Evolutionary conservation across 2,113 vertebrate genomes (phyloP).

Genomic region (Podarcis cretensis): DNA sequence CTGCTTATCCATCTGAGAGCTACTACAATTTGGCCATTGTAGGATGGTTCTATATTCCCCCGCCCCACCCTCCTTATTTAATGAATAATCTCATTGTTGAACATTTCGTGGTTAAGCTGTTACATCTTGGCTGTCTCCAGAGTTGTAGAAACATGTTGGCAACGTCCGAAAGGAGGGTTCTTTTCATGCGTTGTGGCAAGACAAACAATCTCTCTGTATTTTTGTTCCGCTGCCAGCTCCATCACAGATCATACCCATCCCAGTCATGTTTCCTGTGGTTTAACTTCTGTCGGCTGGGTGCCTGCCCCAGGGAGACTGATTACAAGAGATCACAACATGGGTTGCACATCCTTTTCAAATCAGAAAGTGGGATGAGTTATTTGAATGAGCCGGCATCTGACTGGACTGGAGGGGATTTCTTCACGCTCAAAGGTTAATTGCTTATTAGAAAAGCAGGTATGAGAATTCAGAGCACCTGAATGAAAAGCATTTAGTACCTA

Average conservation of each 20-base stretch:
- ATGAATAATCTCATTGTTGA: slow-evolving; percentile 67
- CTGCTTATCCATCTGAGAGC: slow-evolving; percentile 42
- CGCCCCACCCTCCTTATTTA: slow-evolving; percentile 14
- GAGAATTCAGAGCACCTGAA: slow-evolving; percentile 38
- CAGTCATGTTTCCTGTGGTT: slow-evolving; percentile 8
- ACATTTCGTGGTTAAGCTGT: slow-evolving; percentile 47
- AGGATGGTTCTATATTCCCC: slow-evolving; percentile 25
- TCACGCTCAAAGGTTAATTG: neutral
- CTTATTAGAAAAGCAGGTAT: neutral
- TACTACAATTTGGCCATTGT: slow-evolving; percentile 26
- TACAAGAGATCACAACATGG: slow-evolving; percentile 20
- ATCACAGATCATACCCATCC: slow-evolving; percentile 16
- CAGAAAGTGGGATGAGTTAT: neutral
- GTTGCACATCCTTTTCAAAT: slow-evolving; percentile 36
- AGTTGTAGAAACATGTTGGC: slow-evolving; percentile 53
- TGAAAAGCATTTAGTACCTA: slow-evolving; percentile 11
- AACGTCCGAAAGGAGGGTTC: slow-evolving; percentile 33
- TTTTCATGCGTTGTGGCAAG: slow-evolving; percentile 56
- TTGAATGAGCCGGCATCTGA: slow-evolving; percentile 19
- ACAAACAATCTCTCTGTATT: slow-evolving; percentile 36
- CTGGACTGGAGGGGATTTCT: slow-evolving; percentile 5
- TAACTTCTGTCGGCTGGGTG: neutral
- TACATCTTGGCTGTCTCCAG: slow-evolving; percentile 58
- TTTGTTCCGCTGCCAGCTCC: slow-evolving; percentile 28
- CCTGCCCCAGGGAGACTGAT: neutral